phyloP scores from a whole-genome alignment of 1,140 invertebrate species.

The Zaprionus tsacasi region DNA sequence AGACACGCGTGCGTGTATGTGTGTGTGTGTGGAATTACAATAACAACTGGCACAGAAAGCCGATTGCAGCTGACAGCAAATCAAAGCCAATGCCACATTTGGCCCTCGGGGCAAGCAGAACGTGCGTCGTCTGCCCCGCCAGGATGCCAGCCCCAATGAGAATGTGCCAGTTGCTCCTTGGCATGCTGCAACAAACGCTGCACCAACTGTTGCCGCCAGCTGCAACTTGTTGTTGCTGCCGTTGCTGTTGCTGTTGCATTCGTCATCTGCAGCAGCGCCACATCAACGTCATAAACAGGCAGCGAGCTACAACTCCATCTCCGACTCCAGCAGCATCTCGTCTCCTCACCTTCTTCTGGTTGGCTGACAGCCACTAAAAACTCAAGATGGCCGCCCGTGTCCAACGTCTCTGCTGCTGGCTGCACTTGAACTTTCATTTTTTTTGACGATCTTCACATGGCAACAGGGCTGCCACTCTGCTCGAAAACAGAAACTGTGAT shows the following conservation, averaged over 20 bases:
- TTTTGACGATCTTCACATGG: constrained; percentile 41
- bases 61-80: constrained; percentile 52
- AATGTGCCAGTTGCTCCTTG: constrained; percentile 41
- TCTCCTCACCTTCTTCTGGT: constrained; percentile 60
- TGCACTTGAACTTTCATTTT: constrained; percentile 62
- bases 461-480: constrained; percentile 13
- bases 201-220: constrained; percentile 66
- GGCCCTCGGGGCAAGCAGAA: constrained; percentile 18
- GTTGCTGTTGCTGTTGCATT: constrained; percentile 26
- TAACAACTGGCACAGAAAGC: constrained; percentile 17
- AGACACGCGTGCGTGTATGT: neutral
- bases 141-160: constrained; percentile 39
- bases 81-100: constrained; percentile 42
- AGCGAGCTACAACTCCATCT: constrained; percentile 29
- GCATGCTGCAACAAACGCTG: constrained; percentile 9
- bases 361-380: constrained; percentile 59
- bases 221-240: constrained; percentile 72
- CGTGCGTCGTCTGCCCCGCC: neutral
- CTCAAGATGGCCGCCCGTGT: constrained; percentile 71
- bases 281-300: constrained; percentile 70
- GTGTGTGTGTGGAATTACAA: constrained; percentile 15
- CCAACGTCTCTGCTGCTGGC: constrained; percentile 45
- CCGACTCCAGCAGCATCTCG: constrained; percentile 18
- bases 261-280: constrained; percentile 57
- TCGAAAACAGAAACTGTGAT: constrained; percentile 8